These are phyloP conservation scores for Ferrisia virgata DNA, from an alignment of 2,888 invertebrate species.

Conservation along the genomic window DNA sequence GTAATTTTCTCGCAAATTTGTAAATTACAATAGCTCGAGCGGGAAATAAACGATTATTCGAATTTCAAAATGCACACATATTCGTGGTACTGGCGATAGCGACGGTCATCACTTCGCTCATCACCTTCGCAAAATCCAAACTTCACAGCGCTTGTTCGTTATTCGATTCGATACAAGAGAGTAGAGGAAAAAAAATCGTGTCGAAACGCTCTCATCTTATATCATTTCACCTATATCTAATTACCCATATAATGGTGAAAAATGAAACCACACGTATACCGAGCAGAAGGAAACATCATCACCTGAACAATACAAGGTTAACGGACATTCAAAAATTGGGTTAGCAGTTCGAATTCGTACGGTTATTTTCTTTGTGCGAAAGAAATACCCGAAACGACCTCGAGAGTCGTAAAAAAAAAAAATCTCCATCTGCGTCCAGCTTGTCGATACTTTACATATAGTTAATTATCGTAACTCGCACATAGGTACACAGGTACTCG, in stretches of 20 bases:
- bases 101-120: too few species aligned
- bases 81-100: too few species aligned
- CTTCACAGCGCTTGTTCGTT: too few species aligned
- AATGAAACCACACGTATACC: background rate
- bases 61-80: too few species aligned
- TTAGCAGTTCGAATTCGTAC: slow-evolving; percentile 4
- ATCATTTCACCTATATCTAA: background rate
- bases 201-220: background rate
- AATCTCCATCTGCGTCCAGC: background rate
- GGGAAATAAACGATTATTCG: too few species aligned
- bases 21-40: too few species aligned
- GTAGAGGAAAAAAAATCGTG: background rate
- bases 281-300: background rate
- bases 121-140: too few species aligned
- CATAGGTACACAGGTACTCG: too few species aligned
- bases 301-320: slow-evolving; percentile 8
- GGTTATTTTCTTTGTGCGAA: background rate
- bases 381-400: slow-evolving; percentile 20
- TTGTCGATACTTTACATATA: slow-evolving; percentile 10
- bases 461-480: slow-evolving; percentile 18
- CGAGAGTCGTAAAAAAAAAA: background rate
- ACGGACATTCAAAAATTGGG: slow-evolving; percentile 19
- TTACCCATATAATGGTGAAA: background rate
- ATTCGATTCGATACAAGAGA: too few species aligned
- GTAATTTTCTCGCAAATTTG: too few species aligned